Base-by-base conservation (phyloP, 2,797 vertebrate genomes). In the Echiichthys vipera region DNA sequence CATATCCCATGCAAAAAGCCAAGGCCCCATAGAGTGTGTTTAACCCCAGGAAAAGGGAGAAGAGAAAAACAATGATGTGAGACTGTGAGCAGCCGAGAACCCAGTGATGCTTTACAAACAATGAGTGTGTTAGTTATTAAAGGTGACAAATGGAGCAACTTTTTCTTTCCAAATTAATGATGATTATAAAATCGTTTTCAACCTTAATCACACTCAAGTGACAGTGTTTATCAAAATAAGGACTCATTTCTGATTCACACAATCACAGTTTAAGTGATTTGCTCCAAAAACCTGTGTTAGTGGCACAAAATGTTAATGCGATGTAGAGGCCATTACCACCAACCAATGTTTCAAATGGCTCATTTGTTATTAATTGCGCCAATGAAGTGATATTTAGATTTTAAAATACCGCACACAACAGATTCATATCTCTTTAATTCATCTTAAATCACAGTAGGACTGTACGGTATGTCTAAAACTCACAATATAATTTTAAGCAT, bases 1-100 rank as follows among this genome's bases (percentile, higher is more conserved):
- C 90, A 94, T 81, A 79, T 86, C 87, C 89, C 93, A 94, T 93
- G 92, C 93, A 94, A 94, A 81, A 86, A 93, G 90, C 86, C 92
- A 92, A 89, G 85, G 81, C 54, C 84, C 90, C 87, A 50, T 70
- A 83, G 74, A 88, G 81, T 70, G 85, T 65, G 81, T 84, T 74
- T 76, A 62, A 70, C 67, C 87, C 84, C 89, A 65, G 77, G 42
- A 88, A 9, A 27, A 77, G 77, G 65, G 71, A 68, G 69, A 64
- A 82, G 74, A 86, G 72, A 67, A 51, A 65, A 62, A 47, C 46
- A 58, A 54, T 22, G 45, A 24, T 25, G 66, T 84, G 82, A 87
- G 84, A 85, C 24, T 2, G 69, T 85, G 84, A 90, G 67, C 57
- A 76, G 65, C 65, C 30, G 15, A 74, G 63, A 79, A 72, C 14